phyloP scores from a whole-genome alignment of 1,140 invertebrate species.

The Drosophila bocki region DNA sequence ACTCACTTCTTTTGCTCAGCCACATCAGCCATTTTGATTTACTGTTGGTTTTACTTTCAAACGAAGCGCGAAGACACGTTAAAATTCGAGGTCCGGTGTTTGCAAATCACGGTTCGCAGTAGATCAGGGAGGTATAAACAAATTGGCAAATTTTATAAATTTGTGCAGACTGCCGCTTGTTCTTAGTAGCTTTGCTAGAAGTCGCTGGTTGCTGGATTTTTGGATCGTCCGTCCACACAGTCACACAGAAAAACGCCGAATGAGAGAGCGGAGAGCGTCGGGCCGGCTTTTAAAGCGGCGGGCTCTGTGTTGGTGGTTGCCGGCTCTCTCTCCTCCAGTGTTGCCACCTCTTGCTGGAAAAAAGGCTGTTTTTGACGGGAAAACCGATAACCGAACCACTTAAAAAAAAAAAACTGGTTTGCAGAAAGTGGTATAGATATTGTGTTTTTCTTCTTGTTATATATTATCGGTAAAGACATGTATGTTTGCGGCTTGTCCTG shows the following conservation, averaged over 20 bases:
- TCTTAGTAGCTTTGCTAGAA: slow-evolving; percentile 63
- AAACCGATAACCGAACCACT: too few species aligned
- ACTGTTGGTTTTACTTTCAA: slow-evolving; percentile 62
- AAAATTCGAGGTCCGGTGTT: slow-evolving; percentile 23
- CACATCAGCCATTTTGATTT: slow-evolving; percentile 84
- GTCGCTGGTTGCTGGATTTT: slow-evolving; percentile 55
- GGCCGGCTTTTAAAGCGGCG: slow-evolving; percentile 27
- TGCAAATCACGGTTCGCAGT: slow-evolving; percentile 50
- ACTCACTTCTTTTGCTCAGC: slow-evolving; percentile 84
- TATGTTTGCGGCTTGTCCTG: too few species aligned
- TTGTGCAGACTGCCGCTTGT: slow-evolving; percentile 62
- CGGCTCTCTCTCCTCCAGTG: too few species aligned
- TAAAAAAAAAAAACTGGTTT: too few species aligned
- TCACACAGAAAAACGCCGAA: slow-evolving; percentile 78
- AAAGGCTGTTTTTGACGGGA: too few species aligned
- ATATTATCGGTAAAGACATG: too few species aligned
- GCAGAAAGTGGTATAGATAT: too few species aligned
- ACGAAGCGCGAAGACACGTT: slow-evolving; percentile 69
- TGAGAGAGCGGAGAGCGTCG: slow-evolving; percentile 68
- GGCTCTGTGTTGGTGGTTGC: slow-evolving; percentile 1
- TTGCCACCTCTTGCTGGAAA: too few species aligned
- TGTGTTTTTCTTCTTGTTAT: too few species aligned
- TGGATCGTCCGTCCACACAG: slow-evolving; percentile 69
- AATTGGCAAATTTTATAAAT: slow-evolving; percentile 63
- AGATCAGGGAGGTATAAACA: slow-evolving; percentile 39